A percentile compares a stretch with the other conserved stretches of the same genome.
These are phyloP conservation scores for Panopea generosa DNA, from an alignment of 2,888 invertebrate species.

Conservation along the genomic window DNA sequence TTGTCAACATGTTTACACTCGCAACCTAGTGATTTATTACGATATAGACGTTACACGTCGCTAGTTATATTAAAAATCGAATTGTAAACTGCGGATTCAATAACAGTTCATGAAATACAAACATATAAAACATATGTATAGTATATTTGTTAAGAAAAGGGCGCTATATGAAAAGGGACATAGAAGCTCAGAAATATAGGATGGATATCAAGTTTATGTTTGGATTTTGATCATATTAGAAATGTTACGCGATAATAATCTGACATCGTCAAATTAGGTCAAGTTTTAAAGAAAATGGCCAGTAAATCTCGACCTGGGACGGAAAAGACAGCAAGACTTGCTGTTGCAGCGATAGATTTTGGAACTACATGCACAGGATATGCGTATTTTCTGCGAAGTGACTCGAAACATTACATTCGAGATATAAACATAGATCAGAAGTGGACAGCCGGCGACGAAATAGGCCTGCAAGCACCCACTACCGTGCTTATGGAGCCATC, in stretches of 20 bases:
- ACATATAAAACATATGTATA: no score
- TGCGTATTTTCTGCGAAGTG: constrained; percentile 36
- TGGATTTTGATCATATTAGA: background rate
- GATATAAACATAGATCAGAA: constrained; percentile 46
- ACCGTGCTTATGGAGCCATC: constrained; percentile 35
- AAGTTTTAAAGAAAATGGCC: no score
- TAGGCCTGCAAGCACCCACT: constrained; percentile 49
- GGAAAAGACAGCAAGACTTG: background rate
- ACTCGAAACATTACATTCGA: constrained; percentile 9
- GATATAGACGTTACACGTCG: no score
- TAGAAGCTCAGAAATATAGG: no score
- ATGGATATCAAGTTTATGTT: background rate
- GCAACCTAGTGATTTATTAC: no score
- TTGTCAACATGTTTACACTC: no score
- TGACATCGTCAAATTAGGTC: background rate
- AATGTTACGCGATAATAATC: background rate
- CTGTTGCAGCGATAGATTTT: constrained; percentile 21
- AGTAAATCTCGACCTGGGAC: no score
- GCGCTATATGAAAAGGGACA: no score
- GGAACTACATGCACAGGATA: constrained; percentile 42
- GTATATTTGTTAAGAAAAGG: no score
- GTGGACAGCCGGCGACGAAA: constrained; percentile 37
- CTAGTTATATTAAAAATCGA: no score
- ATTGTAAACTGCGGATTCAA: no score
- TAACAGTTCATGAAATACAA: no score